Base-by-base conservation (phyloP, 2,888 invertebrate species). In the Perizoma flavofasciatum region DNA sequence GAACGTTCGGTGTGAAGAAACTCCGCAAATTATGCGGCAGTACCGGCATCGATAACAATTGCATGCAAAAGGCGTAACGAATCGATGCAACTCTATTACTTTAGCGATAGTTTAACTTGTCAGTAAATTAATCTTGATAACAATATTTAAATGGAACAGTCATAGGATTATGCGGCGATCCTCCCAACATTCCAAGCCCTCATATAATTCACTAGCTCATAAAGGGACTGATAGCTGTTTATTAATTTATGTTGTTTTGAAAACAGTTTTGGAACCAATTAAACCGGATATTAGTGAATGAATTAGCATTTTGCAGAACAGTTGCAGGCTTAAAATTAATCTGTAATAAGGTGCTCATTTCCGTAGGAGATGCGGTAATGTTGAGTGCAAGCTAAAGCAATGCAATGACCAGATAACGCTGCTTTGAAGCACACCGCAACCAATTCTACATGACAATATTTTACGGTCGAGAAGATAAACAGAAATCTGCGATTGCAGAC, bases 11-110 rank as follows among this genome's bases (percentile, higher is more conserved):
- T 56, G 59, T 65, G 58, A 73, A 67, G 72, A 71, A 75, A 73
- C 67, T 55, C 54, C 48, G 60, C 63, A 67, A 74, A 72, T 72
- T 73, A 43, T 43, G 54, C 53, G 49, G 57, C 35, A 41, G 53
- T 54, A 44, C 43, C 58, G 56, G 22, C 45, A 40, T 45, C 65
- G 73, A 76, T 77, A 79, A 73, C 73, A 69, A 68, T 70, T 54
- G 63, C 65, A 67, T 59, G 66, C 63, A 65, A 73, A 65, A 59
- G 49, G 69, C 71, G 65, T 69, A 63, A 52, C 71, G 54, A 74
- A 77, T 75, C 49, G 58, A 58, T 61, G 66, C 55, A 66, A 32
- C 46, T 67, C 55, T 11, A 55, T 51, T 49, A 33, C 43, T 54
- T 49, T 53, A 46, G 57, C 6, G 43, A 11, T 45, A 33, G 53